These are phyloP conservation scores for Karalla daura DNA, from an alignment of 2,797 vertebrate genomes.

Conservation along the genomic window DNA sequence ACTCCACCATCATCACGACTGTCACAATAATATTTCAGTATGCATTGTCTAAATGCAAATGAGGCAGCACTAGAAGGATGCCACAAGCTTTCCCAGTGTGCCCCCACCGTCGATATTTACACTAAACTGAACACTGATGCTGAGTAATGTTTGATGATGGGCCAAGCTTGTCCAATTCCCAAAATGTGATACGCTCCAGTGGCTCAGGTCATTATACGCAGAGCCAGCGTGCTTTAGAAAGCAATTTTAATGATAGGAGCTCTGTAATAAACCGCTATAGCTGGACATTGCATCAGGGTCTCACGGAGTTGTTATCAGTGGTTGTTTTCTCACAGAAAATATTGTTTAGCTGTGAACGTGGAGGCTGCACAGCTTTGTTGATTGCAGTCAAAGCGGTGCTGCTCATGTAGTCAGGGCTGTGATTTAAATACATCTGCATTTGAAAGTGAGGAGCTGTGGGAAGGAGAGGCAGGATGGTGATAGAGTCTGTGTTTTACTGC, in stretches of 20 bases:
- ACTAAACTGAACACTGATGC: slow-evolving; percentile 59
- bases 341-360: slow-evolving; percentile 15
- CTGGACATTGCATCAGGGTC: slow-evolving; percentile 10
- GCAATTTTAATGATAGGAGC: slow-evolving; percentile 45
- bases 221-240: slow-evolving; percentile 48
- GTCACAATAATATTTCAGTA: slow-evolving; percentile 35
- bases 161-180: slow-evolving; percentile 65
- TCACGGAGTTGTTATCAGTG: slow-evolving; percentile 7
- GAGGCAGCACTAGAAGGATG: slow-evolving; percentile 34
- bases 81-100: slow-evolving; percentile 28
- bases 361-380: slow-evolving; percentile 3
- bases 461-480: not conserved
- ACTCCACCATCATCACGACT: slow-evolving; percentile 1
- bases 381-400: not conserved
- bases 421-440: slow-evolving; percentile 3
- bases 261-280: slow-evolving; percentile 26
- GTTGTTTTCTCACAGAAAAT: slow-evolving; percentile 28
- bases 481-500: slow-evolving; percentile 1
- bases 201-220: slow-evolving; percentile 52
- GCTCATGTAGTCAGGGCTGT: not conserved
- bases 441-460: slow-evolving; percentile 12
- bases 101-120: slow-evolving; percentile 53
- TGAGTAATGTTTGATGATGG: slow-evolving; percentile 69
- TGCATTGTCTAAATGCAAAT: slow-evolving; percentile 55
- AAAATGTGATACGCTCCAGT: slow-evolving; percentile 56